Evolutionary conservation across 1,140 invertebrate species (phyloP), one percentile per base, ranked within the genome.

Genomic region (Euura saliciscinereae): DNA sequence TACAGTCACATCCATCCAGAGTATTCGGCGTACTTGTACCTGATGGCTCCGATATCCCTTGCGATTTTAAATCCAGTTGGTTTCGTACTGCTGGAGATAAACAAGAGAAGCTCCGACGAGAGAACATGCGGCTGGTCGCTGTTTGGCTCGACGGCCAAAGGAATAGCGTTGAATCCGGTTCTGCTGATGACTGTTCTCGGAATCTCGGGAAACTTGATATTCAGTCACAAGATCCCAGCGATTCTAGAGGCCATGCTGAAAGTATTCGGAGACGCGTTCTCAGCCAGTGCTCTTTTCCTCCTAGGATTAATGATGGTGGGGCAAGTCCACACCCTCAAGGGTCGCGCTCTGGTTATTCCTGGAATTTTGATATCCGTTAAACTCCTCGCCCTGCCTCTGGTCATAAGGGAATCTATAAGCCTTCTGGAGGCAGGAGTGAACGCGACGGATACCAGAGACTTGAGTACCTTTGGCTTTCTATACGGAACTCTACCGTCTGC

Each of bases 401-500:
- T 98, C 1, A 95, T 94, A 78, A 90, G 97, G 80, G 95, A 98
- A 88, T 91, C 95, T 43, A 92, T 97, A 0, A 94, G 92, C 81
- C 85, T 95, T 11, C 83, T 96, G 42, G 87, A 94, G 59, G 88
- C 92, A 59, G 94, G 94, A 1, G 82, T 77, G 1, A 92, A 93
- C 81, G 85, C 89, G 65, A 92, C 91, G 65, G 93, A 95, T 73
- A 96, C 94, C 1, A 87, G 90, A 42, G 93, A 96, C 75, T 89
- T 97, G 44, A 95, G 95, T 77, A 98, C 96, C 68, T 99, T 96
- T 86, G 97, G 95, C 0, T 99, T 99, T 88, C 89, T 99, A 0
- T 99, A 99, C 86, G 97, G 98, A 69, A 98, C 96, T 1, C 95
- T 99, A 84, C 98, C 97, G 2, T 93, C 97, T 46, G 97, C 97